phyloP scores from a whole-genome alignment of 2,797 vertebrate genomes.

The Pempheris klunzingeri region DNA sequence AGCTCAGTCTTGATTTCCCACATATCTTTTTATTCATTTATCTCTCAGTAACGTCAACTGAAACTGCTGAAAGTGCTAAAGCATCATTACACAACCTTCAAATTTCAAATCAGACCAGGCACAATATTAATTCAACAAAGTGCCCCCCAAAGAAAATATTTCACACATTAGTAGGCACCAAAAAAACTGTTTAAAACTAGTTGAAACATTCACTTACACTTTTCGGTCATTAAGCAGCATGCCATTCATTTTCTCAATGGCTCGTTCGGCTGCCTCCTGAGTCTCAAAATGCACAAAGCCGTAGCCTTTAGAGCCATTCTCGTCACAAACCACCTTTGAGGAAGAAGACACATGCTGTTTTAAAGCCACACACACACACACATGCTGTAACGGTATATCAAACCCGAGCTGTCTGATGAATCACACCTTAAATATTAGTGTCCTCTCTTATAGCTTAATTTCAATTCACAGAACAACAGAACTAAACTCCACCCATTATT shows the following conservation, averaged over 20 bases:
- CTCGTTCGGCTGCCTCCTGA: slow-evolving; percentile 97
- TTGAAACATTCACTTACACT: slow-evolving; percentile 91
- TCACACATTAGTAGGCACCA: slow-evolving; percentile 26
- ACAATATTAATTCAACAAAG: neutral
- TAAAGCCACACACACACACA: slow-evolving; percentile 35
- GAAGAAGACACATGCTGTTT: slow-evolving; percentile 60
- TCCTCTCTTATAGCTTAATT: too few relatives aligned
- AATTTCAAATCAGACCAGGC: neutral
- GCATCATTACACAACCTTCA: slow-evolving; percentile 7
- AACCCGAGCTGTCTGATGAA: neutral
- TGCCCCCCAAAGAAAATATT: too few relatives aligned
- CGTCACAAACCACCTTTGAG: slow-evolving; percentile 96
- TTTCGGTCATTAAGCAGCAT: slow-evolving; percentile 99
- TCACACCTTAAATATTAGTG: neutral
- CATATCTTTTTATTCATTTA: slow-evolving; percentile 3
- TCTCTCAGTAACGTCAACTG: neutral
- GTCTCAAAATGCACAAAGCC: slow-evolving; percentile 99
- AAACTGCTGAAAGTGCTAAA: neutral
- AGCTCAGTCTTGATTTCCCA: neutral
- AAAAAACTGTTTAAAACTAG: slow-evolving; percentile 20
- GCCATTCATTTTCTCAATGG: slow-evolving; percentile 99
- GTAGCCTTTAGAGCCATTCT: slow-evolving; percentile 99
- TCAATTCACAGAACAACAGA: slow-evolving; percentile 5
- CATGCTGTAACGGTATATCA: slow-evolving; percentile 36
- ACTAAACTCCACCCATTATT: neutral